Conservation (phyloP, 2,113 vertebrate species). For the Morone saxatilis region DNA sequence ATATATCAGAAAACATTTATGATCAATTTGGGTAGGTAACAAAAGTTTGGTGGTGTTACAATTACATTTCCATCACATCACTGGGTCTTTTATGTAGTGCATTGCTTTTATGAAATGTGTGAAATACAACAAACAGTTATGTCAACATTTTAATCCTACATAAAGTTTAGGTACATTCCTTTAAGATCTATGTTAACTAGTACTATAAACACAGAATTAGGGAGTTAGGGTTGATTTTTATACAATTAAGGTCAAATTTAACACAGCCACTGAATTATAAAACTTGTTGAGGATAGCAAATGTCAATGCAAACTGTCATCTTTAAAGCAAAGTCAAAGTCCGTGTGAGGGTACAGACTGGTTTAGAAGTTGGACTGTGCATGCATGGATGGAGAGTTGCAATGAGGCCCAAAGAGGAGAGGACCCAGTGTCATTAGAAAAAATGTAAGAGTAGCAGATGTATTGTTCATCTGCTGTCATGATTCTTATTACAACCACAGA, state of each 20-base stretch:
- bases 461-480: constrained; percentile 81
- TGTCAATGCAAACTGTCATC: constrained; percentile 18
- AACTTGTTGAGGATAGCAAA: constrained; percentile 7
- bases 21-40: background rate
- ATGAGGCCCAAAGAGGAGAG: constrained; percentile 54
- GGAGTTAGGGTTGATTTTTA: background rate
- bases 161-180: background rate
- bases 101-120: background rate
- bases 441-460: constrained; percentile 77
- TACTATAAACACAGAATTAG: background rate
- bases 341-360: constrained; percentile 6
- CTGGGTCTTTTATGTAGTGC: background rate
- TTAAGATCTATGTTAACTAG: constrained; percentile 7
- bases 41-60: background rate
- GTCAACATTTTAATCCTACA: background rate
- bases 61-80: background rate
- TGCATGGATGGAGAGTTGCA: constrained; percentile 18
- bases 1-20: background rate
- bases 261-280: background rate
- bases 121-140: background rate
- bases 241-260: background rate
- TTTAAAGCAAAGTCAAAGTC: constrained; percentile 49
- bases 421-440: constrained; percentile 60
- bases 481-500: constrained; percentile 77
- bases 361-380: constrained; percentile 34